Evolutionary conservation across 2,113 vertebrate genomes (phyloP).

Genomic region (Serinus canaria): DNA sequence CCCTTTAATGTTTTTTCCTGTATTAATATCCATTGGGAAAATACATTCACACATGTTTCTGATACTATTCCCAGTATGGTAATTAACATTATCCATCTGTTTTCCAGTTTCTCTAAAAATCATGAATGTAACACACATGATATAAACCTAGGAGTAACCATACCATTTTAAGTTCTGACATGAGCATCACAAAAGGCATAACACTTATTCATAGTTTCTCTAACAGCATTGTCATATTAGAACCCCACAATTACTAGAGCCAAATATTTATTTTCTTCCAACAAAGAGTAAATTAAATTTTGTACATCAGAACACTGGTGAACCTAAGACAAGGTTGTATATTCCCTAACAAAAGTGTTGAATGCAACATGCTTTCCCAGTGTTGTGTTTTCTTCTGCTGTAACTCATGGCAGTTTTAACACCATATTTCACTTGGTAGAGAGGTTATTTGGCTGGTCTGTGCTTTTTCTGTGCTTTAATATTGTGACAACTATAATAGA

Average conservation of each 20-base stretch:
- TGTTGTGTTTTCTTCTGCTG: background rate
- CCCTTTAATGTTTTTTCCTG: background rate
- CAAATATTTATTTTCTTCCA: background rate
- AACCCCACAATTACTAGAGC: background rate
- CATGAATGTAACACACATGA: background rate
- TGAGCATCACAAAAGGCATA: background rate
- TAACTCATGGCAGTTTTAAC: background rate
- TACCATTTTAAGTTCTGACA: background rate
- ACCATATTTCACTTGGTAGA: background rate
- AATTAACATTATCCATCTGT: background rate
- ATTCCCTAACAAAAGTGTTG: background rate
- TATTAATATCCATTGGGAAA: constrained; percentile 8
- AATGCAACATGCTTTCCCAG: background rate
- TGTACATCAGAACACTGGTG: background rate
- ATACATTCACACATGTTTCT: background rate
- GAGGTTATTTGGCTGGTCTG: background rate
- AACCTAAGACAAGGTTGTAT: background rate
- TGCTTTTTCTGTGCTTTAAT: background rate
- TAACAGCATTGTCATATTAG: background rate
- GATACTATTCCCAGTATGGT: background rate
- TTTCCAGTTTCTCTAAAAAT: constrained; percentile 27
- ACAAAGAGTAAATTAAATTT: background rate
- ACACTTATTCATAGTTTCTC: background rate
- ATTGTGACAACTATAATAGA: background rate
- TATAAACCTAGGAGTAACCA: background rate